Evolutionary conservation across 2,113 vertebrate genomes (phyloP).

Genomic region (Lepus europaeus): DNA sequence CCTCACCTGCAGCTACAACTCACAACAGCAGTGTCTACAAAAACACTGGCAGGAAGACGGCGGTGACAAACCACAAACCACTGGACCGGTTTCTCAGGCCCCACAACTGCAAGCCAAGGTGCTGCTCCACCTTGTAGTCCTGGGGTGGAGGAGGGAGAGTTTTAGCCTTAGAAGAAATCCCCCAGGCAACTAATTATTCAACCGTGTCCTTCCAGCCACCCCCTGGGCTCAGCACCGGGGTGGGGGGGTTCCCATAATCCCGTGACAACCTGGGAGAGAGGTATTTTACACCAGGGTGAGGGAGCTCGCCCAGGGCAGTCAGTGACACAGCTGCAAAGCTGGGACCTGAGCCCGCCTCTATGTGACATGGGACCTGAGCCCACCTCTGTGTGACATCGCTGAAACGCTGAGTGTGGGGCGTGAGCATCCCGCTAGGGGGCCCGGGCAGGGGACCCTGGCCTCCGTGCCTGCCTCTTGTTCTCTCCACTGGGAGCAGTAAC

Average conservation of each 20-base stretch:
- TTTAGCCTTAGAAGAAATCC: not conserved
- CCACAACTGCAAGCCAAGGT: rapidly evolving
- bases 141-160: not conserved
- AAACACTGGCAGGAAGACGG: not conserved
- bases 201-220: not conserved
- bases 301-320: not conserved
- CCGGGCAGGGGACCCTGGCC: not conserved
- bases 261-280: not conserved
- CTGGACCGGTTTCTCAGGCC: not conserved
- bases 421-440: rapidly evolving
- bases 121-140: not conserved
- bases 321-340: not conserved
- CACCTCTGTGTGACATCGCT: no score
- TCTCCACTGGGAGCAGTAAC: not conserved
- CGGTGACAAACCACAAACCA: not conserved
- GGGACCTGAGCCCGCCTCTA: not conserved
- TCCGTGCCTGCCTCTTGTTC: not conserved
- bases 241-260: not conserved
- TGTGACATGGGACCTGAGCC: not conserved
- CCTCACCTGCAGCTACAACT: not conserved
- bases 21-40: not conserved
- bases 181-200: not conserved
- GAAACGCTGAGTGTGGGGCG: not conserved
- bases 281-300: not conserved
- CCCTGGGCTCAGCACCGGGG: not conserved